Percentiles rank a stretch among this genome's conserved stretches.
phyloP scores from a whole-genome alignment of 2,888 invertebrate genomes.

The Eurytoma adleriae region DNA sequence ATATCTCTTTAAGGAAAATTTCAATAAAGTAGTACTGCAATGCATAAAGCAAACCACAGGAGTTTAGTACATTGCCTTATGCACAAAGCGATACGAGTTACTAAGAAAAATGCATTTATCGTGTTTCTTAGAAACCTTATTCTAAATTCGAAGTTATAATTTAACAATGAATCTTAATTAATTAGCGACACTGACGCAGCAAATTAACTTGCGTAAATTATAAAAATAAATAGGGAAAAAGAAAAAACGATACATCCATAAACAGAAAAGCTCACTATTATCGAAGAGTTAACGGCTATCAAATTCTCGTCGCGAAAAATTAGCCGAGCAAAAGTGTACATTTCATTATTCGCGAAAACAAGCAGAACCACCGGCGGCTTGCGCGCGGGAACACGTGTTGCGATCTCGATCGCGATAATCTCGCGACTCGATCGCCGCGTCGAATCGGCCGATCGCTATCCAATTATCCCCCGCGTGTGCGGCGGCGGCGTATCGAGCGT shows the following conservation, averaged over 20 bases:
- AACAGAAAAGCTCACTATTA: too few species aligned
- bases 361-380: not conserved
- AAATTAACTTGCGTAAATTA: too few species aligned
- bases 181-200: not conserved
- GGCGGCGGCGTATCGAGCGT: not conserved
- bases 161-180: not conserved
- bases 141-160: not conserved
- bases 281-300: too few species aligned
- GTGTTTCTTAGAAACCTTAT: conserved; percentile 10
- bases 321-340: not conserved
- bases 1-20: too few species aligned
- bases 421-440: not conserved
- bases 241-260: too few species aligned
- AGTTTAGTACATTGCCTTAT: not conserved
- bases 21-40: too few species aligned
- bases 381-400: not conserved
- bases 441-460: not conserved
- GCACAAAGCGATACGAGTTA: conserved; percentile 16
- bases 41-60: too few species aligned
- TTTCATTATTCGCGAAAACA: not conserved
- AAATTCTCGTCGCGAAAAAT: too few species aligned
- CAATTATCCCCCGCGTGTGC: not conserved
- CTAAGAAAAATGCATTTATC: conserved; percentile 38
- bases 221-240: too few species aligned
- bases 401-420: too few species aligned